Evolutionary conservation across 2,113 vertebrate genomes (phyloP).

Genomic region (Daubentonia madagascariensis): DNA sequence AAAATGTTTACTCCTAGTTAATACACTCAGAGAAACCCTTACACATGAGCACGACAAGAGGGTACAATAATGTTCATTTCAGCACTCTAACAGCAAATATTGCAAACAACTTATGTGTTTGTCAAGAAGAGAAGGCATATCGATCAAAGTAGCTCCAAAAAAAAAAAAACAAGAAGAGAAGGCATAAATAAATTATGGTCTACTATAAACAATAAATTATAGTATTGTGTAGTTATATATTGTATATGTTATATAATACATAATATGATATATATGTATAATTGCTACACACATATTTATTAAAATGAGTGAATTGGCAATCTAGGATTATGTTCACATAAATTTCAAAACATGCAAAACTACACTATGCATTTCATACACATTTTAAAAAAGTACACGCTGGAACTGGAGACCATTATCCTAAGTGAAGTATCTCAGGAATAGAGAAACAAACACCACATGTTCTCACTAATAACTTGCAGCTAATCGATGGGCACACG

Average conservation of each 20-base stretch:
- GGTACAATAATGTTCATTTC: not conserved
- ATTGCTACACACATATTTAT: not conserved
- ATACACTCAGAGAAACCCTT: not conserved
- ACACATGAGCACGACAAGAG: not conserved
- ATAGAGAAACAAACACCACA: too few species aligned
- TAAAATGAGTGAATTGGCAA: not conserved
- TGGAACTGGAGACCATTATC: too few species aligned
- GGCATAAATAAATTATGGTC: not conserved
- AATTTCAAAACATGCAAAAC: conserved; percentile 39
- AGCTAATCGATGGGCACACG: too few species aligned
- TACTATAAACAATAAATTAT: not conserved
- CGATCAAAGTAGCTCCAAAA: too few species aligned
- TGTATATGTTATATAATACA: not conserved
- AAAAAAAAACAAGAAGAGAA: conserved; percentile 22
- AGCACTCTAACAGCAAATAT: not conserved
- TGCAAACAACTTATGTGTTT: not conserved
- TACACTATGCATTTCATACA: not conserved
- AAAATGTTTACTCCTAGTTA: not conserved
- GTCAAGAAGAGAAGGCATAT: not conserved
- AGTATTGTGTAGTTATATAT: not conserved
- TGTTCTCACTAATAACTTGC: too few species aligned
- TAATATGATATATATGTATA: not conserved
- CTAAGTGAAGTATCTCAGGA: too few species aligned
- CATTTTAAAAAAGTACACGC: not conserved
- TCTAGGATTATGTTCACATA: not conserved